A percentile compares a stretch with the other conserved stretches of the same genome.
phyloP scores from a whole-genome alignment of 1,140 invertebrate species.

The Drosophila kohkoa region DNA sequence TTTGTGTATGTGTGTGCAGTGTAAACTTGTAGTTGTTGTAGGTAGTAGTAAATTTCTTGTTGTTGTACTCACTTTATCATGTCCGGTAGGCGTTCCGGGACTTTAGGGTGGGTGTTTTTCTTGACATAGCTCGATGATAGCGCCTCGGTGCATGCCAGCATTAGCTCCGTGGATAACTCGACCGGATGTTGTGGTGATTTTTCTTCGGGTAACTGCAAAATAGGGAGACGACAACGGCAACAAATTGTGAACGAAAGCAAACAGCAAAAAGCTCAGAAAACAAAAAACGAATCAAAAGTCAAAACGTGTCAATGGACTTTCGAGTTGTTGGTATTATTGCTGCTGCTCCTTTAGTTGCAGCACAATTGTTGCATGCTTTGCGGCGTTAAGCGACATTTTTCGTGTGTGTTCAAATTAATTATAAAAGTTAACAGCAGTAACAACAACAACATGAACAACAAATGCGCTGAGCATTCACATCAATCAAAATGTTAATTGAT shows the following conservation, averaged over 20 bases:
- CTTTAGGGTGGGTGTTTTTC: conserved; percentile 83
- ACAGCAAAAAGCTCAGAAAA: not conserved
- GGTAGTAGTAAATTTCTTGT: conserved; percentile 23
- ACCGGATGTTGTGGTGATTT: conserved; percentile 84
- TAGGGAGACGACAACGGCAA: conserved; percentile 24
- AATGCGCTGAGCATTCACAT: conserved; percentile 48
- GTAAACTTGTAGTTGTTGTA: conserved; percentile 40
- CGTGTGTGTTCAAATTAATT: conserved; percentile 70
- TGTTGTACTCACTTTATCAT: conserved; percentile 84
- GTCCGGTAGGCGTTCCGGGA: conserved; percentile 84
- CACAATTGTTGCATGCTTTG: conserved; percentile 78
- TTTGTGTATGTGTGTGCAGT: conserved; percentile 26
- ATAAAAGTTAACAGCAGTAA: conserved; percentile 63
- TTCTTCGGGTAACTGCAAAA: conserved; percentile 83
- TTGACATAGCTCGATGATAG: conserved; percentile 80
- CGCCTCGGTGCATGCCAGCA: conserved; percentile 83
- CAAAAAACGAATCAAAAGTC: conserved; percentile 19
- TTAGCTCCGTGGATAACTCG: conserved; percentile 84
- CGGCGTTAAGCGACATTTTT: conserved; percentile 49
- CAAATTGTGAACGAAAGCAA: not conserved
- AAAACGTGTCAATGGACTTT: conserved; percentile 35
- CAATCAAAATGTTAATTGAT: conserved; percentile 81
- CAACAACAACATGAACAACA: conserved; percentile 34
- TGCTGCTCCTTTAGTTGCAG: conserved; percentile 16
- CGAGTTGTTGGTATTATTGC: not conserved